Base-by-base conservation (phyloP, 2,797 vertebrate genomes). In the Myripristis jacobus region DNA sequence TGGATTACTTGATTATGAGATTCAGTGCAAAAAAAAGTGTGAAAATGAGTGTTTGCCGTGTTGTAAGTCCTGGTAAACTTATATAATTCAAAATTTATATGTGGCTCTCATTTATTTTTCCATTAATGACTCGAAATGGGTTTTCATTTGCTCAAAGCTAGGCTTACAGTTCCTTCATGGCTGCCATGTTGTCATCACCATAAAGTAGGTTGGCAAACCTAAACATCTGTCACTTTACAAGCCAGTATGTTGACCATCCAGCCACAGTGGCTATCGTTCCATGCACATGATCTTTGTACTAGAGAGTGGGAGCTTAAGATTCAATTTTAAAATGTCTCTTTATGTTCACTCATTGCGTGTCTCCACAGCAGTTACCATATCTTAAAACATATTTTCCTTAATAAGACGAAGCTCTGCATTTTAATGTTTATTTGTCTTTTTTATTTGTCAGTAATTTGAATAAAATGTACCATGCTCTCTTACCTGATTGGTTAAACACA, bases 201-300 rank as follows among this genome's bases (percentile, higher is more conserved):
- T 46, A 76, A 78, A 64, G 77, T 64, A 67, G 48, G 63, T 29
- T 55, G 16, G 54, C 8, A 31, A 31, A 31, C 8, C 5, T 24
- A 16, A 52, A 52, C 19, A 75, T 66, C 48, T 59, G 31, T 22
- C 18, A 11, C 27, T 38, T 60, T 50, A 10, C 38, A 41, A 18
- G 16, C 13, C 7, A 56, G 29, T 75, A 54, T 65, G 60, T 31
- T 31, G n/a, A 43, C 43, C 29, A 29, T 24, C 24, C 57, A 24
- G 66, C 19, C 11, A 15, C 31, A 57, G 47, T 47, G 46, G 34
- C 51, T 8, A 31, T 2, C 55, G 7, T 29, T 22, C 46, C 38
- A 24, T 47, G n/a, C 66, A 47, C 13, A 3, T 21, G 15, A 79
- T 36, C 38, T 41, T 15, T 4, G 3, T 18, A 11, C 18, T 2